Base-by-base conservation (phyloP, 2,113 vertebrate species). In the Probosciger aterrimus region DNA sequence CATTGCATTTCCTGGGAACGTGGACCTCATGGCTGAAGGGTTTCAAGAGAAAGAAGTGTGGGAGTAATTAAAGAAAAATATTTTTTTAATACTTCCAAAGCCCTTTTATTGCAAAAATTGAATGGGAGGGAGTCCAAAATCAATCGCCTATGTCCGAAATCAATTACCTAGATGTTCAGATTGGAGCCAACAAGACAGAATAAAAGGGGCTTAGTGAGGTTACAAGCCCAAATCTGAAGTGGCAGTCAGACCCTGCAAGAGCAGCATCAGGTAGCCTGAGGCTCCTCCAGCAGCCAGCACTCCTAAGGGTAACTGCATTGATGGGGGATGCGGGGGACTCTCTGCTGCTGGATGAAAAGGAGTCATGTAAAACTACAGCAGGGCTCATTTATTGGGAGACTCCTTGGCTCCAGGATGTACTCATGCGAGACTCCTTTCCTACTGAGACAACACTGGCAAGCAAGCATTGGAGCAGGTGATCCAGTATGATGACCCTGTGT, bases 251-350 rank as follows among this genome's bases (percentile, higher is more conserved):
- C 12, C 43, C 44, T 71, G 43, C 39, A 33, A 15, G 18, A 18
- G 31, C 52, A 67, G 33, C 2, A 3, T 17, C 22, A 31, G 18
- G 16, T 16, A 53, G 46, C 19, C 52, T 6, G 1, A 53, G 33
- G 19, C 3, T 59, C 11, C 14, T 49, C 13, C 2, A 3, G 20
- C 11, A 64, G 3, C 9, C 5, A 1, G 23, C 9, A 1, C 8
- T 4, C 11, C 15, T 20, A 52, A 18, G 11, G 7, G 6, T 1
- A 4, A 5, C 30, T 11, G 30, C 2, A 1, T 11, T 35, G 10
- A 13, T 11, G 12, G 6, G 19, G 8, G 50, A 27, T 23, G 6
- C 15, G 1, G 4, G 24, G 4, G 2, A 43, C 4, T 2, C 12
- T n/a, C 15, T 43, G 22, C 15, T 78, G 16, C n/a, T 78, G 37